Evolutionary conservation across 2,888 invertebrate genomes (phyloP), one percentile per base, ranked within the genome.

Genomic region (Drosophila austrosaltans): DNA sequence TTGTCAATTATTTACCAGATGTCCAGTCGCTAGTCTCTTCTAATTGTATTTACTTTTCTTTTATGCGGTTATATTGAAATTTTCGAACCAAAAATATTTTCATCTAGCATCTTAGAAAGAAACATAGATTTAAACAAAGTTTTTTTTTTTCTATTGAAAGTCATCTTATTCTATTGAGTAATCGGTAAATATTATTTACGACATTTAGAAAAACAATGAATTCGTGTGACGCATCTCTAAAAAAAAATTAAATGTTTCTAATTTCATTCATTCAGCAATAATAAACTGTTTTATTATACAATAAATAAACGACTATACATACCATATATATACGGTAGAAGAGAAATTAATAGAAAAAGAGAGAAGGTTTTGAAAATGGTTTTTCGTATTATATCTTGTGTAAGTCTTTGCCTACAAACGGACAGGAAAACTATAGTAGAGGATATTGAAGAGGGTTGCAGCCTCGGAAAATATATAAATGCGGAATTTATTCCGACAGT

Each of bases 401-500:
- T 48, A 48, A 48, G 48, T 25, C 22, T 22, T 48, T 22, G 48
- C 10, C 25, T 25, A 48, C 8, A 36, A 36, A 3, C 12, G 22
- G 22, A 25, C 10, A 25, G 48, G 8, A 20, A 44, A 44, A 8
- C 5, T 30, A 30, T 30, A 30, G 5, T 30, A 36, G 36, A 36
- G 36, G 36, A 48, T 48, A 48, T 25, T 20, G 22, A 22, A 22
- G 48, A 32, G 48, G 44, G 22, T 48, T 22, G 48, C 22, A 48
- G 25, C 48, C 48, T 48, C 10, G 10, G 1, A 16, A 22, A 25
- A 40, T n/a, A 40, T 40, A 12, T 22, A 25, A 4, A 25, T 48
- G 10, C 22, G 48, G 12, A 48, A 48, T 25, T 48, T 48, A 48
- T 48, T 22, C 48, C 10, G 48, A 48, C 48, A 48, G 44, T 20